Evolutionary conservation across 53 echinoderm and acorn worm species (phyloP).

Genomic region (Hippasteria phrygiana): DNA sequence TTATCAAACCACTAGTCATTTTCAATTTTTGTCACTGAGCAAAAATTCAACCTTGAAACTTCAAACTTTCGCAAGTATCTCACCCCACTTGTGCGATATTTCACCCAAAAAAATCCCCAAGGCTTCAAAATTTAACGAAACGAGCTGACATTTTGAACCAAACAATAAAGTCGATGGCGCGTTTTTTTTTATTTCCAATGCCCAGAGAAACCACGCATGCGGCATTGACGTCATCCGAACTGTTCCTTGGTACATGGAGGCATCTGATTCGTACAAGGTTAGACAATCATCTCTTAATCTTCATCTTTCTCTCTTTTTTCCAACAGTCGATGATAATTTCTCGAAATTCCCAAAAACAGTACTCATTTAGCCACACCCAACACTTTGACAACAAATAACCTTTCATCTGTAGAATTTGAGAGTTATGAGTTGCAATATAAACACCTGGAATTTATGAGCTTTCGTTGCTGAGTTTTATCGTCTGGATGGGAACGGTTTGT

Average conservation of each 20-base stretch:
- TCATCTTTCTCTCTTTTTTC: not conserved
- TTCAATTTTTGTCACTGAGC: too few relatives aligned
- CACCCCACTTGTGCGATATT: not conserved
- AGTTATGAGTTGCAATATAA: too few relatives aligned
- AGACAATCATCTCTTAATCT: constrained; percentile 42
- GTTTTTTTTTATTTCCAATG: constrained; percentile 61
- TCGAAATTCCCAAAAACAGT: too few relatives aligned
- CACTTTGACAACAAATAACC: too few relatives aligned
- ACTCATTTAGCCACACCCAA: too few relatives aligned
- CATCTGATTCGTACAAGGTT: constrained; percentile 52
- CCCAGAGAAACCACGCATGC: constrained; percentile 63
- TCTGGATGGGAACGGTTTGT: not conserved
- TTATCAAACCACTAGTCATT: too few relatives aligned
- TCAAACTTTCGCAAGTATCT: not conserved
- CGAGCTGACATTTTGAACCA: not conserved
- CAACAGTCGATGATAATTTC: too few relatives aligned
- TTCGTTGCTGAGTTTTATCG: too few relatives aligned
- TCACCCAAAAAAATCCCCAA: not conserved
- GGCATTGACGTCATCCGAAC: constrained; percentile 64
- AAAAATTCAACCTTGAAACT: not conserved
- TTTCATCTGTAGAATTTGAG: too few relatives aligned
- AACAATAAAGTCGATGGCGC: constrained; percentile 30
- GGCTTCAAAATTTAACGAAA: not conserved
- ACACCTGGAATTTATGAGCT: too few relatives aligned
- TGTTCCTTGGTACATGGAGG: constrained; percentile 64